A percentile compares a stretch with the other conserved stretches of the same genome.
Evolutionary conservation across 1,140 invertebrate species (phyloP).

Genomic region (Calycopis cecrops): DNA sequence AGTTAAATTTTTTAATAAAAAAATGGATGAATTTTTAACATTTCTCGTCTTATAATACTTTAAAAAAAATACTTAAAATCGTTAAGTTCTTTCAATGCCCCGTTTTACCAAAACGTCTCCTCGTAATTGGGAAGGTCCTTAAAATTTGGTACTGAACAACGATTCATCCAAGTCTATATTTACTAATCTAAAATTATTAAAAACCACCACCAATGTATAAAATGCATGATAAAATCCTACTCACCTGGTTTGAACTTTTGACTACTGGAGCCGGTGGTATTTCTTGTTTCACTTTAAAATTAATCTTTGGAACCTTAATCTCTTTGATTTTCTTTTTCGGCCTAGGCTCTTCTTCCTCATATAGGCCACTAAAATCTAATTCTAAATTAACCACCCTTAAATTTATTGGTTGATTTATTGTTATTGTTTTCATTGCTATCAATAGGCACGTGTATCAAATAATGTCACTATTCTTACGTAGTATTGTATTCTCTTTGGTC

Average conservation of each 20-base stretch:
- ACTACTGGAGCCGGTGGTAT: constrained; percentile 46
- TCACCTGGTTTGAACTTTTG: constrained; percentile 40
- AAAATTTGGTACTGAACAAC: no score
- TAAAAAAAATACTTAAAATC: no score
- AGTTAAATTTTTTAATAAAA: no score
- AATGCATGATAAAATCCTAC: constrained; percentile 3
- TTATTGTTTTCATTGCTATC: constrained; percentile 58
- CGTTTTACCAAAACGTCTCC: no score
- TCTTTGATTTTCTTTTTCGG: constrained; percentile 34
- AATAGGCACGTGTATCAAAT: constrained; percentile 12
- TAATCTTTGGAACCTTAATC: constrained; percentile 39
- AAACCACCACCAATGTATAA: no score
- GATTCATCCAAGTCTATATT: no score
- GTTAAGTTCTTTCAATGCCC: no score
- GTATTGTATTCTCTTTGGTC: neutral
- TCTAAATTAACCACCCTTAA: constrained; percentile 60
- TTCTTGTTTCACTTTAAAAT: constrained; percentile 29
- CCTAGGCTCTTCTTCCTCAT: constrained; percentile 26
- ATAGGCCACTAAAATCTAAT: constrained; percentile 46
- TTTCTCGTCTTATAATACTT: no score
- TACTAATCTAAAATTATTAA: no score
- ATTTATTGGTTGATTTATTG: constrained; percentile 53
- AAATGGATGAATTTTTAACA: no score
- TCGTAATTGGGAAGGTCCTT: no score
- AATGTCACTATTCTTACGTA: neutral